A percentile compares a stretch with the other conserved stretches of the same genome.
These are phyloP conservation scores for Epinephelus coioides DNA, from an alignment of 2,797 vertebrate species.

Conservation along the genomic window DNA sequence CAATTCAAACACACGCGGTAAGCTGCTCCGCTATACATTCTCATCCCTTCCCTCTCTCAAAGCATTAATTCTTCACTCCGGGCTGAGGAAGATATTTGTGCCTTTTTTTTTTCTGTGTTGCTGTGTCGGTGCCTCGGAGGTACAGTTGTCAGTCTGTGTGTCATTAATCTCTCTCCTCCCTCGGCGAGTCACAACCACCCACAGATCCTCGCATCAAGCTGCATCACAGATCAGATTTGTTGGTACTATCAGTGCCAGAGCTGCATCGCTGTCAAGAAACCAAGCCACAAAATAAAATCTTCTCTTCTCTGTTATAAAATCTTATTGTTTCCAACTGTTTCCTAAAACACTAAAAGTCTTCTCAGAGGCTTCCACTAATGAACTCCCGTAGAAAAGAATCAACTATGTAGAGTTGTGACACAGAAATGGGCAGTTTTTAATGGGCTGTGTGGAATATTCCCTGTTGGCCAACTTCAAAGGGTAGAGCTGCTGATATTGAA, in stretches of 20 bases:
- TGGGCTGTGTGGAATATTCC: neutral
- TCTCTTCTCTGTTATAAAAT: constrained; percentile 16
- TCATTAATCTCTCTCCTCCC: constrained; percentile 72
- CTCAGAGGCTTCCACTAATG: neutral
- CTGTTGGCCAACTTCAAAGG: constrained; percentile 10
- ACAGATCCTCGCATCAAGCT: constrained; percentile 61
- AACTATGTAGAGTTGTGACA: neutral
- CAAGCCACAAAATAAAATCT: constrained; percentile 24
- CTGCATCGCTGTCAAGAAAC: constrained; percentile 41
- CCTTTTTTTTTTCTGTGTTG: constrained; percentile 26
- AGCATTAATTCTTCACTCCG: constrained; percentile 29
- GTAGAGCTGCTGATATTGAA: neutral
- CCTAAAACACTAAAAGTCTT: neutral
- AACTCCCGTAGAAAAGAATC: constrained; percentile 1
- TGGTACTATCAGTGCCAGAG: constrained; percentile 54
- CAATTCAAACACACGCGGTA: constrained; percentile 21
- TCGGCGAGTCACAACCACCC: constrained; percentile 59
- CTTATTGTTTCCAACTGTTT: neutral
- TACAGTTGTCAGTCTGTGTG: constrained; percentile 64
- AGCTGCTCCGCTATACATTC: constrained; percentile 28
- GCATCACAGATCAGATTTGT: constrained; percentile 66
- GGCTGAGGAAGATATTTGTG: constrained; percentile 41
- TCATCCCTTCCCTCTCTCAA: constrained; percentile 34
- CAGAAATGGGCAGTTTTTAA: neutral
- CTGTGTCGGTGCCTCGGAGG: constrained; percentile 41